A percentile compares a stretch with the other conserved stretches of the same genome.
Conservation (phyloP, 2,888 invertebrate species). For the Rhingia rostrata region DNA sequence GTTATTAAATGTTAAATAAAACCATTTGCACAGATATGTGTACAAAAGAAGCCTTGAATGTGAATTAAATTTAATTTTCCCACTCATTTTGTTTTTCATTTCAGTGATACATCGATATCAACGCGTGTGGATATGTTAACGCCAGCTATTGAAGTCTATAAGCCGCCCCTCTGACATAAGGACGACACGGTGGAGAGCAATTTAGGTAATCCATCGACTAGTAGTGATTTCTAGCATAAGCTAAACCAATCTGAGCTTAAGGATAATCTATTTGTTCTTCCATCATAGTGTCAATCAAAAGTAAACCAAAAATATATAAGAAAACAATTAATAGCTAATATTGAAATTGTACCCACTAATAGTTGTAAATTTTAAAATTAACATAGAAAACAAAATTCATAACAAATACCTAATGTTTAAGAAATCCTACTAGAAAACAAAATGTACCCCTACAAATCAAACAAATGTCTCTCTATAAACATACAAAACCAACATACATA, state of each 20-base stretch:
- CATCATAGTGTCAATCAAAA: conserved; percentile 83
- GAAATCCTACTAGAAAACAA: conserved; percentile 46
- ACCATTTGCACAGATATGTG: no score
- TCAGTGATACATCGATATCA: conserved; percentile 89
- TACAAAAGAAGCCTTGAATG: neutral
- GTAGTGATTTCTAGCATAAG: conserved; percentile 83
- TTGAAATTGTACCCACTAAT: conserved; percentile 70
- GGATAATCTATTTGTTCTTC: conserved; percentile 83
- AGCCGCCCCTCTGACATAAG: conserved; percentile 83
- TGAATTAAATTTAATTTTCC: conserved; percentile 38
- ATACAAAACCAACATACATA: conserved; percentile 28
- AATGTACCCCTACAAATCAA: conserved; percentile 5
- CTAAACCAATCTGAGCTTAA: conserved; percentile 81
- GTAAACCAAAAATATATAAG: conserved; percentile 29
- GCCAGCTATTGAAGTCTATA: conserved; percentile 84
- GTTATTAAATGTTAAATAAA: no score
- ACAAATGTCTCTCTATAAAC: neutral
- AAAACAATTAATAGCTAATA: conserved; percentile 71
- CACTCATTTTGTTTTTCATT: conserved; percentile 78
- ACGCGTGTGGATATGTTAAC: conserved; percentile 87
- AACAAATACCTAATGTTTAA: conserved; percentile 42
- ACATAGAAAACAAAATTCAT: conserved; percentile 30
- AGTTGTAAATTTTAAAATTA: conserved; percentile 50
- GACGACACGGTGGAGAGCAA: conserved; percentile 84
- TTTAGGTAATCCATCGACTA: conserved; percentile 83